These are phyloP conservation scores for Pseudolaguvia tuberculata DNA, from an alignment of 2,113 vertebrate species.

Conservation along the genomic window DNA sequence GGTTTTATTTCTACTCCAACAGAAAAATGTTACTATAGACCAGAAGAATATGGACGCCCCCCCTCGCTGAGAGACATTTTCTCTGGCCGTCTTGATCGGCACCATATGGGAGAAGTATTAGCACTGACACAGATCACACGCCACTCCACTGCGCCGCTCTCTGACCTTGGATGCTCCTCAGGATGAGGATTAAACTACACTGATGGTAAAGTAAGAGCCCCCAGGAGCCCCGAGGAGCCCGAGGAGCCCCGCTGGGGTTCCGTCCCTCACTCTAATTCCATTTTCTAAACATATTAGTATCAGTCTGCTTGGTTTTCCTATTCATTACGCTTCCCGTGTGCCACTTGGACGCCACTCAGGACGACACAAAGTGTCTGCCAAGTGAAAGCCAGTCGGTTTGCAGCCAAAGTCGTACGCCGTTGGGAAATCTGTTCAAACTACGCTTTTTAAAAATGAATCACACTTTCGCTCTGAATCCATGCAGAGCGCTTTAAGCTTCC, in stretches of 20 bases:
- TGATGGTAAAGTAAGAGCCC: constrained; percentile 40
- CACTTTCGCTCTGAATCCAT: constrained; percentile 10
- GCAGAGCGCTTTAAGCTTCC: not conserved
- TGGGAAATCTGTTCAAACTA: constrained; percentile 14
- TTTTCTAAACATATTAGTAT: constrained; percentile 47
- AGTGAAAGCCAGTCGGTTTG: constrained; percentile 33
- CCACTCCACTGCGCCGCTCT: constrained; percentile 47
- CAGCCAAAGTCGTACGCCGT: constrained; percentile 22
- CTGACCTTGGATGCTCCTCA: constrained; percentile 56
- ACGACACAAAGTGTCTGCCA: not conserved
- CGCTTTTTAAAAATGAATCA: not conserved
- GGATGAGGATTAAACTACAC: constrained; percentile 58
- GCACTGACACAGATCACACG: constrained; percentile 61
- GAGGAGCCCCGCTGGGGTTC: constrained; percentile 48
- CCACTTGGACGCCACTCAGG: constrained; percentile 23
- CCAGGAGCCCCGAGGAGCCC: constrained; percentile 45
- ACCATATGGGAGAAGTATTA: constrained; percentile 67
- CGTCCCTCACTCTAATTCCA: constrained; percentile 46
- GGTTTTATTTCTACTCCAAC: constrained; percentile 11
- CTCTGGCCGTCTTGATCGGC: constrained; percentile 36
- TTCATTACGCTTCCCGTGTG: constrained; percentile 25
- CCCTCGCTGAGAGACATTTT: constrained; percentile 21
- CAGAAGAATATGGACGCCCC: constrained; percentile 10
- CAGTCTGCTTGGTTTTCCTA: constrained; percentile 23
- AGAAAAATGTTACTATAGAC: constrained; percentile 15